Evolutionary conservation across 2,888 invertebrate genomes (phyloP), one percentile per base, ranked within the genome.

Genomic region (Spatulosminthurus flaviceps): DNA sequence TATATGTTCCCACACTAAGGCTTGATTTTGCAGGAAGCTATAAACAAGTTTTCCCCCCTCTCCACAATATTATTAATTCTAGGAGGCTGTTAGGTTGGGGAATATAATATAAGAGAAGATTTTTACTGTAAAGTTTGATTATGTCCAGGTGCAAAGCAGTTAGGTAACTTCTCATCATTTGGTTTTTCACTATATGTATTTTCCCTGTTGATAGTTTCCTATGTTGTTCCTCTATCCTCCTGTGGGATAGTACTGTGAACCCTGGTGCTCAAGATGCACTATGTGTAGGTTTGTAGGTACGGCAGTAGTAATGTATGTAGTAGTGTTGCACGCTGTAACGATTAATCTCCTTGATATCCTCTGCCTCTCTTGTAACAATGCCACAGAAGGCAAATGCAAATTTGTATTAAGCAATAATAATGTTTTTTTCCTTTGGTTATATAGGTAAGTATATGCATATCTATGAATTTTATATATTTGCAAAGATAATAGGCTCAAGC

Each of bases 11-110:
- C 41, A 24, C 34, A 26, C 73, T 19, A 5, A 51, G 74, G 34
- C 61, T 74, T 74, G 67, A 43, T 66, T 26, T 75, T 76, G 64
- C 66, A 76, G 76, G 76, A 76, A 76, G 67, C 76, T 41, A 67
- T 75, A 60, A 67, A 67, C 76, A 76, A 67, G 76, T 67, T 76
- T 60, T 29, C 43, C 42, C n/a, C 28, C 34, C 0, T 7, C 19
- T 26, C 11, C 67, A 16, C 67, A 26, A n/a, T 28, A 7, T 67
- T n/a, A 61, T 13, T 9, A 61, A 5, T 61, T 61, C 9, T 5
- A 13, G n/a, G n/a, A n/a, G n/a, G n/a, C n/a, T n/a, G n/a, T n/a
- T n/a, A n/a, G 16, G 16, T 60, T 19, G 60, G 4, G 34, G 34
- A 34, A 4, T 21, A 7, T 60, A n/a, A n/a, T n/a, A n/a, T n/a